A percentile compares a stretch with the other conserved stretches of the same genome.
Evolutionary conservation across 2,888 invertebrate species (phyloP).

Genomic region (Phlogophora meticulosa): DNA sequence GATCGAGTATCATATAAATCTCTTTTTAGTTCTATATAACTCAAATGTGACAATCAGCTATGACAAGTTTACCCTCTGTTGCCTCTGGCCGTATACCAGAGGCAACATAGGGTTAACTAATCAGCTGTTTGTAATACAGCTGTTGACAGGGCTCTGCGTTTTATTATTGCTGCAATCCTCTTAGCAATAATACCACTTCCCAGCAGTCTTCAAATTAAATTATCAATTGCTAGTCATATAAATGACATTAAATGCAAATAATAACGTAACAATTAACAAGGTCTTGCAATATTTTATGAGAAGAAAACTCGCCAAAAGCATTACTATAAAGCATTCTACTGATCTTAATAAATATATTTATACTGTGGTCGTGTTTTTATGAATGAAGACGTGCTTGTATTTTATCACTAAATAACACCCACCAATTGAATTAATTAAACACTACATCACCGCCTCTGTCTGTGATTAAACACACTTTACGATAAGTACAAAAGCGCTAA

Average conservation of each 20-base stretch:
- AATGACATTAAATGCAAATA: neutral
- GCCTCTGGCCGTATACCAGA: too few species aligned
- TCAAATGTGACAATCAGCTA: too few species aligned
- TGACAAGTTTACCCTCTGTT: too few species aligned
- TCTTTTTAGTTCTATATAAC: too few species aligned
- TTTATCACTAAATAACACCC: neutral
- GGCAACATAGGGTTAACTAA: constrained; percentile 20
- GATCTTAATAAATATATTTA: constrained; percentile 9
- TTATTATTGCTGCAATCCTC: neutral
- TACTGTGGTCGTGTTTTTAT: constrained; percentile 38
- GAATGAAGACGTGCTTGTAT: neutral
- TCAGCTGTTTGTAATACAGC: too few species aligned
- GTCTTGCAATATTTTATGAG: neutral
- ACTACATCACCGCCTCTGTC: constrained; percentile 9
- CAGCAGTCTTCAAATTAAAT: neutral
- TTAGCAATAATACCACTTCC: too few species aligned
- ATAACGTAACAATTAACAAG: neutral
- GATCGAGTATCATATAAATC: too few species aligned
- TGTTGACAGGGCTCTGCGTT: constrained; percentile 21
- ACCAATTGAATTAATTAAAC: constrained; percentile 32
- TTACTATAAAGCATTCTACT: too few species aligned
- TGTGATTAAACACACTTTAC: constrained; percentile 10
- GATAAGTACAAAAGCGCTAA: neutral
- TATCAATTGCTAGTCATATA: neutral
- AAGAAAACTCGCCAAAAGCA: neutral